Conservation (phyloP, 2,113 vertebrate genomes). For the Oreamnos americanus region DNA sequence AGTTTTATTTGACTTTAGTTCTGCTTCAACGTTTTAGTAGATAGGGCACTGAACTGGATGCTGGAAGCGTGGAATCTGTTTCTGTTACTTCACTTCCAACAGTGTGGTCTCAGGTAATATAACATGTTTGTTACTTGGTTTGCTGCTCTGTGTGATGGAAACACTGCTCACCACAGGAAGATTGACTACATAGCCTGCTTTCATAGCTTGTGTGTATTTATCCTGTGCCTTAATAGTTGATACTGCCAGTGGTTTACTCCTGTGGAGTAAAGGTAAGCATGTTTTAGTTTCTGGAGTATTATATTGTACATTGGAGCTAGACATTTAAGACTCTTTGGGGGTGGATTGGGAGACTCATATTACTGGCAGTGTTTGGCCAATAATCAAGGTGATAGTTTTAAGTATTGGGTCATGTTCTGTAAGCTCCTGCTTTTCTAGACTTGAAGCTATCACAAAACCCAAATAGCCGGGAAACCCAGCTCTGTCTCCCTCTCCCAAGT, state of each 20-base stretch:
- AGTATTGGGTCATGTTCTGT: constrained; percentile 7
- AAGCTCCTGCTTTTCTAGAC: constrained; percentile 31
- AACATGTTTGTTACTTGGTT: constrained; percentile 58
- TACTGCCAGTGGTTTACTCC: constrained; percentile 72
- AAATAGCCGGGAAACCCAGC: background rate
- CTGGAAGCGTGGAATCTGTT: constrained; percentile 58
- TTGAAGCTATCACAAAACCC: background rate
- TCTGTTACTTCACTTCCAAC: constrained; percentile 62
- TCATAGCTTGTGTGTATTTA: constrained; percentile 69
- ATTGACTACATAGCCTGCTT: constrained; percentile 66
- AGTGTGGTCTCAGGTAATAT: constrained; percentile 69
- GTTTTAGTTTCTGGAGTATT: constrained; percentile 70
- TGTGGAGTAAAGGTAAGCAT: constrained; percentile 75
- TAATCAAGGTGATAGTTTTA: constrained; percentile 11
- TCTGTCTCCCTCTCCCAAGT: background rate
- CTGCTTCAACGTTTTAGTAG: constrained; percentile 58
- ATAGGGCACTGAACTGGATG: constrained; percentile 60
- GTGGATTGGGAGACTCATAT: background rate
- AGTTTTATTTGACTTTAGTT: constrained; percentile 54
- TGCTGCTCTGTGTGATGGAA: constrained; percentile 59
- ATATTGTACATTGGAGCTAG: constrained; percentile 32
- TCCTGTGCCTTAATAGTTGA: constrained; percentile 67
- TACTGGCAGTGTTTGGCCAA: background rate
- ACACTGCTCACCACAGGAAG: constrained; percentile 60
- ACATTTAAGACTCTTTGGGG: constrained; percentile 45